Evolutionary conservation across 1,140 invertebrate genomes (phyloP), one percentile per base, ranked within the genome.

Genomic region (Diachasma alloeum): DNA sequence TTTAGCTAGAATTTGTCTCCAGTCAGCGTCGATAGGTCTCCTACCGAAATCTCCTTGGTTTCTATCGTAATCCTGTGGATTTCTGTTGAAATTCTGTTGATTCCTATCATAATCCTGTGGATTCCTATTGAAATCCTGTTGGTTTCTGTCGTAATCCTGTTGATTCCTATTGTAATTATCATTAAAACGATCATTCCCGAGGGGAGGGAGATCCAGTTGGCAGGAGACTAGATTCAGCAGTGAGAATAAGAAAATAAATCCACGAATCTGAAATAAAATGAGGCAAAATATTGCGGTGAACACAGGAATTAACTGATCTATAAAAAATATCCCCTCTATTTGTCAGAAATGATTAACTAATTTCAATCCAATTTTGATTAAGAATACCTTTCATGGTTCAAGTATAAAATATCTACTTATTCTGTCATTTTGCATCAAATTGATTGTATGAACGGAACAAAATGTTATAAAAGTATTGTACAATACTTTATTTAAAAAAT

Each of bases 1-100:
- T 74, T 93, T 92, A 10, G 92, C 90, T 26, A 96, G 85, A n/a
- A 95, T 84, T 48, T 88, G 87, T 70, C 81, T 79, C 17, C 83
- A 83, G 31, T 89, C 85, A 13, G 81, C 0, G 10, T 87, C 83
- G 22, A 76, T 80, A 74, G 37, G 75, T 46, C 72, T 76, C 9
- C 75, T 75, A 74, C 74, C 44, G 26, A 72, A 31, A 53, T 53
- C n/a, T 15, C 17, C n/a, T 17, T 15, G 15, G 17, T 53, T 53
- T 19, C 48, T 53, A 10, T 26, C 48, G 0, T 36, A 53, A 76
- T 76, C n/a, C 22, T 13, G 15, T 53, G 26, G 46, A 42, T 75
- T 72, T 19, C 76, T 68, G 37, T 79, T 74, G 9, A 46, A 19
- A 19, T 75, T 63, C 74, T 46, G n/a, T 53, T 53, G 48, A 53